Base-by-base conservation (phyloP, 2,797 vertebrate species). In the Hoplostethus atlanticus region DNA sequence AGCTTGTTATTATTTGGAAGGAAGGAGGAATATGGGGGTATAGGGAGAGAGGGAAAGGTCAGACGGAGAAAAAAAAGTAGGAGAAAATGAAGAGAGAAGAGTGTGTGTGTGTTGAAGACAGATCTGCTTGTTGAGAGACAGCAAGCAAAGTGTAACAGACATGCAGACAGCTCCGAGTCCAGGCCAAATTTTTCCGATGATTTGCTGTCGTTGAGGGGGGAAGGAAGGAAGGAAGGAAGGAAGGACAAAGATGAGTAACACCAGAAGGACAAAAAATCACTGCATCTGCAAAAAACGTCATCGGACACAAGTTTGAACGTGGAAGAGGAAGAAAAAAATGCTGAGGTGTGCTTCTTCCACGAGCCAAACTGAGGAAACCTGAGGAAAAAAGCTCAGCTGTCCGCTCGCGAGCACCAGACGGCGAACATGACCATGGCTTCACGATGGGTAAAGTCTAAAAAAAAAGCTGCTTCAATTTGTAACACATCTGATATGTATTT, bases 1-100 rank as follows among this genome's bases (percentile, higher is more conserved):
- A 92, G 92, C 91, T 92, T 90, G 93, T 94, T 93, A 87, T 91
- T 93, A 87, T 90, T 92, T 88, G 83, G 81, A 78, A 78, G 85
- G 79, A 87, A 79, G 65, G 83, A 85, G 21, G 21, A 21, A 21
- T 21, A 21, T 21, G 3, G 15, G 5, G 62, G 21, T 25, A 5
- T 4, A 47, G 15, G 36, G 5, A 72, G 50, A 21, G 5, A 52
- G 16, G 60, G 38, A 48, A 16, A n/a, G 47, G n/a, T 16, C 9
- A 17, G 12, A 5, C 42, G 10, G 55, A 28, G 50, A 60, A 25
- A 15, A 47, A 31, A 17, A 31, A 53, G 65, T 9, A 38, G 15
- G 21, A 7, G 2, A 17, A 40, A 6, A 9, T 30, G 30, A 1
- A 15, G 12, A 63, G 46, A 55, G 69, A 21, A 21, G 21, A 21